Evolutionary conservation across 2,797 vertebrate species (phyloP), one percentile per base, ranked within the genome.

Genomic region (Onychomys leucogaster): DNA sequence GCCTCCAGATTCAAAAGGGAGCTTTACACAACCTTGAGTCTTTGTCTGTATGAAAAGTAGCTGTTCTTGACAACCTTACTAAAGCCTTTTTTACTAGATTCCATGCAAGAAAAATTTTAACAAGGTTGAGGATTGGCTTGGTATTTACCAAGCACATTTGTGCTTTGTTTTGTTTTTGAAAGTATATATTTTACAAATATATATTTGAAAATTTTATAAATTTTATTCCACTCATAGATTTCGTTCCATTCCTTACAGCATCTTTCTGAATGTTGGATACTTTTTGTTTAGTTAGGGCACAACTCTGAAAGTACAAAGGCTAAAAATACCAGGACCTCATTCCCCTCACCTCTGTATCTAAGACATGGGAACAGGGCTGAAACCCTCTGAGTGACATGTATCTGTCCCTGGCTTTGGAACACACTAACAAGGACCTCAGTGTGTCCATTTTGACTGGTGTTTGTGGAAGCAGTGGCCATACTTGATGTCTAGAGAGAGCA

Each of bases 1-100:
- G 94, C 96, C 96, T 97, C 84, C 88, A 97, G 86, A 98, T 96
- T 98, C 59, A 97, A 88, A 97, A 69, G 80, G 91, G 97, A 98
- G 96, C 94, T 98, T 97, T 81, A 75, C 7, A 55, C 0, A 76
- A 90, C 34, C 96, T 95, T 89, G 52, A 91, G 59, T 92, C 97
- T 81, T 46, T 92, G 94, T 89, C 63, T 95, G 78, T 97, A 97
- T 73, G 91, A 97, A 90, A 98, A 98, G 61, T 95, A 98, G 97
- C 87, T 97, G 91, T 96, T 98, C 98, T 97, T 96, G 80, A 98
- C 97, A 98, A 98, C 98, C 97, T 98, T 96, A 97, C 98, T 98
- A 98, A 98, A 98, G 93, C 96, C 94, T 98, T 98, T 98, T 98
- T 96, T 96, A 55, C 52, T 55, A 95, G 96, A 98, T 98, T 96